These are phyloP conservation scores for Caenorhabditis latens DNA, from an alignment of 1,140 invertebrate species.

Conservation along the genomic window DNA sequence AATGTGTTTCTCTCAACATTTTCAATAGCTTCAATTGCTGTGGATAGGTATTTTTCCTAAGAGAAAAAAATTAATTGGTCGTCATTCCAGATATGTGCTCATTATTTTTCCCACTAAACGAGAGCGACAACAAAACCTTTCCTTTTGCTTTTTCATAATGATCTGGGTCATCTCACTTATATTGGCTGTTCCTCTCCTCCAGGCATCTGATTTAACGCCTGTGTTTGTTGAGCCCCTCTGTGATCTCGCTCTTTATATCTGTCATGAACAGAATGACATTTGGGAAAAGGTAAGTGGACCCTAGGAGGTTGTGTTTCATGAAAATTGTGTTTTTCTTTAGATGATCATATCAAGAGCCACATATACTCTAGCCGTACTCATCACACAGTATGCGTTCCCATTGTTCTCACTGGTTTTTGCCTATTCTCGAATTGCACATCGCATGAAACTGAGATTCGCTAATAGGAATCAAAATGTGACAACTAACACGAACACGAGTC, in stretches of 20 bases:
- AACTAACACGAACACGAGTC: neutral
- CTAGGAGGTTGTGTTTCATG: neutral
- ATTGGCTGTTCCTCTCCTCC: constrained; percentile 73
- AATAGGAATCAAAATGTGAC: constrained; percentile 55
- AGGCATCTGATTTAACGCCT: constrained; percentile 72
- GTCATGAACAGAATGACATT: constrained; percentile 76
- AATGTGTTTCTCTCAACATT: constrained; percentile 79
- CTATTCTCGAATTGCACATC: constrained; percentile 73
- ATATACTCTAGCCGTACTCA: constrained; percentile 74
- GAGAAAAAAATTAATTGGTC: too few relatives aligned
- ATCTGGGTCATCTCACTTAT: constrained; percentile 76
- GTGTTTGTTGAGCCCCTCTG: constrained; percentile 73
- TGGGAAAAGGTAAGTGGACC: constrained; percentile 72
- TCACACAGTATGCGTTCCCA: constrained; percentile 75
- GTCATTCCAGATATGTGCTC: constrained; percentile 73
- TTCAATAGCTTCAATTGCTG: constrained; percentile 78
- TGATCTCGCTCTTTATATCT: constrained; percentile 71
- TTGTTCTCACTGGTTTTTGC: constrained; percentile 74
- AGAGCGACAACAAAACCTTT: constrained; percentile 75
- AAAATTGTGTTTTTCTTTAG: constrained; percentile 62
- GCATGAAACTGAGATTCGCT: constrained; percentile 72
- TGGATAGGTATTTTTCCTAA: constrained; percentile 76
- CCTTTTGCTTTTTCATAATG: constrained; percentile 73
- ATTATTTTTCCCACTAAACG: constrained; percentile 77
- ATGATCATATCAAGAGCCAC: constrained; percentile 74